Percentiles rank a stretch among this genome's conserved stretches.
phyloP scores from a whole-genome alignment of 2,113 vertebrate genomes.

The Otolemur garnettii region DNA sequence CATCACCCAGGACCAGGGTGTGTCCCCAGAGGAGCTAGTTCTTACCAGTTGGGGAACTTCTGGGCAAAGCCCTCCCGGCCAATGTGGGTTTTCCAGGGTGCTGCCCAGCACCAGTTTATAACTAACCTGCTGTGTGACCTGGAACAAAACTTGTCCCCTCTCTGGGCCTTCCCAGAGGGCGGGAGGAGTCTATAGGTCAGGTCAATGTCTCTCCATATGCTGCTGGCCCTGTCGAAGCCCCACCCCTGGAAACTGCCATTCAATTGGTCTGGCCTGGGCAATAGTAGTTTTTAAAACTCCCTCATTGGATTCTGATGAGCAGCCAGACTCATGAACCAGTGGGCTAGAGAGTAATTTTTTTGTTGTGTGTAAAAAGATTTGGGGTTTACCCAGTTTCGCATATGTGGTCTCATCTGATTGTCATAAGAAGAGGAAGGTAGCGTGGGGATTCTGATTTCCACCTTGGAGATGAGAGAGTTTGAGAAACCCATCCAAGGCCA shows the following conservation, averaged over 20 bases:
- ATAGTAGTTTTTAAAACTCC: neutral
- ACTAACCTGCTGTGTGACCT: neutral
- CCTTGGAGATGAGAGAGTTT: neutral
- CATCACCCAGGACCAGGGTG: neutral
- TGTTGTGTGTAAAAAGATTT: neutral
- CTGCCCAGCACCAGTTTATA: neutral
- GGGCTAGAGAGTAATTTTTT: neutral
- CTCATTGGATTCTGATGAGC: neutral
- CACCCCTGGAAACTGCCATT: neutral
- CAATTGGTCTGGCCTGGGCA: neutral
- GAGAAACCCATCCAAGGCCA: neutral
- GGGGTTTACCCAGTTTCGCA: neutral
- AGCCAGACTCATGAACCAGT: neutral
- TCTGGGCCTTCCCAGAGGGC: neutral
- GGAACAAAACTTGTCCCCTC: neutral
- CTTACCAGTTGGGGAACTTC: neutral
- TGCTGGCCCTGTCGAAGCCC: rapidly evolving
- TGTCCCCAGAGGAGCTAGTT: neutral
- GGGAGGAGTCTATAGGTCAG: neutral
- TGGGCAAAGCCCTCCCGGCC: neutral
- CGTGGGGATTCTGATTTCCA: neutral
- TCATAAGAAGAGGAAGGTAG: neutral
- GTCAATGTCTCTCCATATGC: neutral
- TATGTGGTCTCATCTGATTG: neutral
- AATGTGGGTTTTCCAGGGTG: neutral